A percentile compares a stretch with the other conserved stretches of the same genome.
Conservation (phyloP, 2,113 vertebrate species). For the Hemibagrus wyckioides region DNA sequence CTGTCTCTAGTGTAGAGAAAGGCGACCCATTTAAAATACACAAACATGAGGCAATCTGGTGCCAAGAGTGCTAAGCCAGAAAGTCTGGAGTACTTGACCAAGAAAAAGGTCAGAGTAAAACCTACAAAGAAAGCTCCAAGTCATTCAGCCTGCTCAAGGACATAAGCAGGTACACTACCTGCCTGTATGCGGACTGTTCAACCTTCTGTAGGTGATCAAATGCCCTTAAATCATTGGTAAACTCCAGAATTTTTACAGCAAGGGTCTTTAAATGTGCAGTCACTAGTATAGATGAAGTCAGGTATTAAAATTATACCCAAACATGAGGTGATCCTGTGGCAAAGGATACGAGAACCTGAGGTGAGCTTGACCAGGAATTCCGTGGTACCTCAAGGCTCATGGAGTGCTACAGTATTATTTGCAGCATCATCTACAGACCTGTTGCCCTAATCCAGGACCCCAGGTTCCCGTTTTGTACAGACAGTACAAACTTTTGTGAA, state of each 20-base stretch:
- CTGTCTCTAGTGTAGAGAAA: background rate
- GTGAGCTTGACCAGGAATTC: background rate
- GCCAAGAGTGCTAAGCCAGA: background rate
- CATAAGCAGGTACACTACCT: background rate
- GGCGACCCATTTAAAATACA: background rate
- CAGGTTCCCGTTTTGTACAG: background rate
- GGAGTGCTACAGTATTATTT: too few species aligned
- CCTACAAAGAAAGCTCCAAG: background rate
- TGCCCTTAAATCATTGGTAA: background rate
- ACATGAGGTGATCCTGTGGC: background rate
- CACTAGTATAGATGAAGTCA: background rate
- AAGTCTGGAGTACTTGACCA: background rate
- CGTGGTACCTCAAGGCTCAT: too few species aligned
- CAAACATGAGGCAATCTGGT: background rate
- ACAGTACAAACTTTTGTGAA: background rate
- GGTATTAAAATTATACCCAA: background rate
- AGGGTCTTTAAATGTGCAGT: background rate
- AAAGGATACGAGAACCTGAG: background rate
- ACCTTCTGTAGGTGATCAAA: background rate
- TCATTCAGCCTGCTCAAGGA: background rate
- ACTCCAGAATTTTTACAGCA: background rate
- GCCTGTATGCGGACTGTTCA: background rate
- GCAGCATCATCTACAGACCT: background rate
- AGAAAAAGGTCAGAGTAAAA: background rate
- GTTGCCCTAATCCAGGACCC: background rate